These are phyloP conservation scores for Drosophila tristis DNA, from an alignment of 1,140 invertebrate genomes.

Conservation along the genomic window DNA sequence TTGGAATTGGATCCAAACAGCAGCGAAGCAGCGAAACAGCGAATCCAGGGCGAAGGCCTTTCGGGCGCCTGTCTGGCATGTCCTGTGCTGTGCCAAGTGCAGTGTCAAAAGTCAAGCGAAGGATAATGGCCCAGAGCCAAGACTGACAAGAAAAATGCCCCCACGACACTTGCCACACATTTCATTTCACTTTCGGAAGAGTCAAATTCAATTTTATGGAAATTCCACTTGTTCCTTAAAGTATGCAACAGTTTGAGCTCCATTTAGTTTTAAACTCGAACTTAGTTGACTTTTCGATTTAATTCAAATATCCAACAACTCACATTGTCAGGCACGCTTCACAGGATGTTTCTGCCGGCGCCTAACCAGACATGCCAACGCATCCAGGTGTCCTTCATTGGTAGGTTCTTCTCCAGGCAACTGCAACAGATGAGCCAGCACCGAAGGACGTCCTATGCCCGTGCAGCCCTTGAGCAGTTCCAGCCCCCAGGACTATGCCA, in stretches of 20 bases:
- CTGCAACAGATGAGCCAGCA: slow-evolving; percentile 19
- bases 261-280: no score
- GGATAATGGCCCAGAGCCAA: slow-evolving; percentile 53
- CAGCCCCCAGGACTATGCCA: slow-evolving; percentile 11
- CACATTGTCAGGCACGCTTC: not conserved
- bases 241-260: slow-evolving; percentile 6
- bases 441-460: not conserved
- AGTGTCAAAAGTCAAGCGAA: slow-evolving; percentile 65
- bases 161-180: not conserved
- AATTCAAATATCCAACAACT: not conserved
- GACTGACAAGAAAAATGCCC: slow-evolving; percentile 54
- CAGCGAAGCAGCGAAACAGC: slow-evolving; percentile 25
- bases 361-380: slow-evolving; percentile 8
- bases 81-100: slow-evolving; percentile 51
- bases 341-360: slow-evolving; percentile 2
- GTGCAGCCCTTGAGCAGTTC: slow-evolving; percentile 4
- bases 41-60: slow-evolving; percentile 31
- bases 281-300: not conserved
- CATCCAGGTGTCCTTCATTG: slow-evolving; percentile 9
- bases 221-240: slow-evolving; percentile 14
- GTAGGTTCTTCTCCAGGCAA: slow-evolving; percentile 7
- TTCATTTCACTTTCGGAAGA: not conserved
- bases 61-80: slow-evolving; percentile 38
- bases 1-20: slow-evolving; percentile 39
- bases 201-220: not conserved